A percentile compares a stretch with the other conserved stretches of the same genome.
These are phyloP conservation scores for Brachystomella parvula DNA, from an alignment of 1,140 invertebrate genomes.

Conservation along the genomic window DNA sequence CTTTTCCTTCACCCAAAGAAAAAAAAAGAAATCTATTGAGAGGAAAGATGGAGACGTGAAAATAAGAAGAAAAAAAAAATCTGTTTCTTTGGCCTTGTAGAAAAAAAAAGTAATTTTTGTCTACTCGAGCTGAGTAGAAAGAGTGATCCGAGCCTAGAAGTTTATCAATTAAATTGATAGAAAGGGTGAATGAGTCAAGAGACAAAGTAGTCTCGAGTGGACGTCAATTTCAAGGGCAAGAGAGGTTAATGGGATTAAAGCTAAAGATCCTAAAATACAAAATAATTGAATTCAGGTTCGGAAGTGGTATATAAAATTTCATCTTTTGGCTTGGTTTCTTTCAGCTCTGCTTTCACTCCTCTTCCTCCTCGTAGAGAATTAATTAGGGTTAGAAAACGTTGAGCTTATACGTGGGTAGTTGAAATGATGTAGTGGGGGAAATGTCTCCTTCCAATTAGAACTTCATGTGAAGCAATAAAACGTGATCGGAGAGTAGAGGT, in stretches of 20 bases:
- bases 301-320: not conserved
- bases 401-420: not conserved
- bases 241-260: not conserved
- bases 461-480: not conserved
- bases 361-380: too few species aligned
- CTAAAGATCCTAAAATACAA: not conserved
- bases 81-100: not conserved
- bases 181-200: not conserved
- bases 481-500: not conserved
- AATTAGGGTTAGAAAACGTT: not conserved
- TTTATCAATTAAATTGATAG: not conserved
- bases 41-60: too few species aligned
- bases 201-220: not conserved
- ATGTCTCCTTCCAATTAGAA: constrained; percentile 6
- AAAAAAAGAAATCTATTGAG: too few species aligned
- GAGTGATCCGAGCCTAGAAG: not conserved
- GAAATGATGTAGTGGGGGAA: not conserved
- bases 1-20: too few species aligned
- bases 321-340: not conserved
- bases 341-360: too few species aligned
- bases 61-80: not conserved
- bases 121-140: too few species aligned
- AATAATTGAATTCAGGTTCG: not conserved
- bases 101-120: too few species aligned
- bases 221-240: not conserved